phyloP scores from a whole-genome alignment of 2,888 invertebrate genomes.

The Apotomis capreana region DNA sequence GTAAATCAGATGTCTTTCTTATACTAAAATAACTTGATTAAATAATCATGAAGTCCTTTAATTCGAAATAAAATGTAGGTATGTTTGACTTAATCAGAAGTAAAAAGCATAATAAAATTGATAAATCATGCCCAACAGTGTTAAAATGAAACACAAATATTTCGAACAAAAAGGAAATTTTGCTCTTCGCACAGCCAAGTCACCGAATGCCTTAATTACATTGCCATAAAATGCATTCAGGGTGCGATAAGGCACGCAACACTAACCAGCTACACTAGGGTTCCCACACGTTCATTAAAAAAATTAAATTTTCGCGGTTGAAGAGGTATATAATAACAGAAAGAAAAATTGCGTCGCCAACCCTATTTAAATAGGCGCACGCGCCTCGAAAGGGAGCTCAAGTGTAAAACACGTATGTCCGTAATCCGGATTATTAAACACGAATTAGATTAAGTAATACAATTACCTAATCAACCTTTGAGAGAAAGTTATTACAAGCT shows the following conservation, averaged over 20 bases:
- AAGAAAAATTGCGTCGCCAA: background rate
- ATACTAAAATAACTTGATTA: background rate
- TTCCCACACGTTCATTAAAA: constrained; percentile 42
- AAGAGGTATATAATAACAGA: background rate
- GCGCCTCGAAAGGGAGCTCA: background rate
- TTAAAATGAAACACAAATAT: background rate
- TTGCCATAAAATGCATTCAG: constrained; percentile 61
- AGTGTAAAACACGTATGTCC: background rate
- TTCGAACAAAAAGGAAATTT: constrained; percentile 17
- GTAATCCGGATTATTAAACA: background rate
- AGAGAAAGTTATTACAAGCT: too few species aligned
- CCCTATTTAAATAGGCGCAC: background rate
- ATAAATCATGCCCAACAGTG: background rate
- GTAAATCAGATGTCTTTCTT: background rate
- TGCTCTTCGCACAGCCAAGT: constrained; percentile 9
- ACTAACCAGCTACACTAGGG: constrained; percentile 62
- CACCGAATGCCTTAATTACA: constrained; percentile 32
- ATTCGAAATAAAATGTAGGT: too few species aligned
- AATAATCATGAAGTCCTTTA: too few species aligned
- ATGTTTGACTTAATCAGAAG: too few species aligned
- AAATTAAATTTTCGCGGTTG: background rate
- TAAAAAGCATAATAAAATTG: background rate
- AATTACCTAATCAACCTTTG: too few species aligned
- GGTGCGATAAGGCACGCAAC: constrained; percentile 68
- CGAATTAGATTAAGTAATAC: background rate